Evolutionary conservation across 35 echinoderm and acorn worm species (phyloP).

Genomic region (Diadema setosum): DNA sequence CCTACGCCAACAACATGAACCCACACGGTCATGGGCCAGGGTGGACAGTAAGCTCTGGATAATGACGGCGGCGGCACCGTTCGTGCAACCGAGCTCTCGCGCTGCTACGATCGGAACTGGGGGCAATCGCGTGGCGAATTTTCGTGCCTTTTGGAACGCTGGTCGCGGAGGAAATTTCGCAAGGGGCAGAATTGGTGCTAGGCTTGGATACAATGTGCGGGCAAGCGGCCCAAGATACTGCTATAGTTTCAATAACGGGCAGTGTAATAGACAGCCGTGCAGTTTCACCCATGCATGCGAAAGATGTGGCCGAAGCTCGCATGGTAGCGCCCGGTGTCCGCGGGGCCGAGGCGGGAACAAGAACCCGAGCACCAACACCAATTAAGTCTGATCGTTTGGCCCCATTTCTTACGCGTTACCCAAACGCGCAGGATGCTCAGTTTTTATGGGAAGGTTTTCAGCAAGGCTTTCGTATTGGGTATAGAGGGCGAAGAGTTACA

Average conservation of each 20-base stretch:
- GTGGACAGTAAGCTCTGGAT: background rate
- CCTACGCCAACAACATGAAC: background rate
- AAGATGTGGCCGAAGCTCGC: no score
- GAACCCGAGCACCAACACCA: no score
- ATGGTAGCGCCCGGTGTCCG: no score
- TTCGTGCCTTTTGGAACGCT: background rate
- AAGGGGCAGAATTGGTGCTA: background rate
- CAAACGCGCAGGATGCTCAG: background rate
- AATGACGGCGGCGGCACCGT: background rate
- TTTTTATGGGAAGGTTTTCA: background rate
- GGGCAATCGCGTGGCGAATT: background rate
- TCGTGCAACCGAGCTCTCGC: background rate
- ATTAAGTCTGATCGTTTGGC: no score
- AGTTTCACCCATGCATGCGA: no score
- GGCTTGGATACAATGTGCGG: background rate
- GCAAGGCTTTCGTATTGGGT: background rate
- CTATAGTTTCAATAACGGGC: no score
- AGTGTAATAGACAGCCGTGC: no score
- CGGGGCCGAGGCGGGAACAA: no score
- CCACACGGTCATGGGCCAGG: background rate
- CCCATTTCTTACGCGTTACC: background rate
- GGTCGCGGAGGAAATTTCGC: background rate
- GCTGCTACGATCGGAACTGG: background rate
- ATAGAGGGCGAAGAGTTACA: background rate
- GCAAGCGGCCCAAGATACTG: no score